Conservation (phyloP, 1,140 invertebrate species). For the Cecropterus lyciades region DNA sequence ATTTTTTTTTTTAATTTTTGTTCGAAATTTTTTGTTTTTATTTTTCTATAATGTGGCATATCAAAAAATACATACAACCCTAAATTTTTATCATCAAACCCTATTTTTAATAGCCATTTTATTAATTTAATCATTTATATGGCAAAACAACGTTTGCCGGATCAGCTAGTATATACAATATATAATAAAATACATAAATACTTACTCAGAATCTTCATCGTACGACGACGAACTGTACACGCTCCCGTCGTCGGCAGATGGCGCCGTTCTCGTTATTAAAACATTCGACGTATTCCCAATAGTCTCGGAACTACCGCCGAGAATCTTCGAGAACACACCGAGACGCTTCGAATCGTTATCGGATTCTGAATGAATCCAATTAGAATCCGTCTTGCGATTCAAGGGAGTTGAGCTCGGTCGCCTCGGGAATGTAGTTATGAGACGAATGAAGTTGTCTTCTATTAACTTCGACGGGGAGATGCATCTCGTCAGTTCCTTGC, state of each 20-base stretch:
- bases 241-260: constrained; percentile 52
- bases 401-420: constrained; percentile 67
- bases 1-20: too few species aligned
- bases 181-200: constrained; percentile 1
- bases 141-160: too few species aligned
- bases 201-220: constrained; percentile 34
- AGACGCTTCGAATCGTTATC: constrained; percentile 57
- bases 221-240: constrained; percentile 24
- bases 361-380: constrained; percentile 62
- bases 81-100: too few species aligned
- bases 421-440: constrained; percentile 59
- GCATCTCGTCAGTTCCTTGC: constrained; percentile 38
- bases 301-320: constrained; percentile 47
- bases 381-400: constrained; percentile 44
- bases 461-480: constrained; percentile 43
- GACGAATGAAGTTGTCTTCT: constrained; percentile 51
- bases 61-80: too few species aligned
- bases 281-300: constrained; percentile 46
- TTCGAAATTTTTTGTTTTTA: too few species aligned
- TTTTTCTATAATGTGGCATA: too few species aligned
- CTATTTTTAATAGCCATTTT: too few species aligned
- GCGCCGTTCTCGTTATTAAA: constrained; percentile 71
- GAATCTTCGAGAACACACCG: constrained; percentile 20
- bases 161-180: too few species aligned
- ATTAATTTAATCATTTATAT: too few species aligned